These are phyloP conservation scores for Metalampra italica DNA, from an alignment of 2,888 invertebrate genomes.

Conservation along the genomic window DNA sequence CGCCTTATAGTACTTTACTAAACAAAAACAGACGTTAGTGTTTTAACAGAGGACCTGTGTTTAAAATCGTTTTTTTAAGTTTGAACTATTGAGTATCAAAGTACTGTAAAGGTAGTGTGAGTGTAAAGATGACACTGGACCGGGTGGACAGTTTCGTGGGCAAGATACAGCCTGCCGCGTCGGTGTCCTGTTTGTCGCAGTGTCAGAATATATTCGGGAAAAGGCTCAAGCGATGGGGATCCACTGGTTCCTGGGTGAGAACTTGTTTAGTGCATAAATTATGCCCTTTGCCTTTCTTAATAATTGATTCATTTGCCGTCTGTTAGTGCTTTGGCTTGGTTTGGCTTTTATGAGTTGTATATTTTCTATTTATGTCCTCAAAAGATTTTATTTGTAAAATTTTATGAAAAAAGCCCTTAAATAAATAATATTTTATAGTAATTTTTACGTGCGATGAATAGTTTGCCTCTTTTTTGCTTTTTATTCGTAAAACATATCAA, in stretches of 20 bases:
- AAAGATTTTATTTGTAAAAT: too few species aligned
- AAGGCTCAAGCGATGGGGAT: constrained; percentile 84
- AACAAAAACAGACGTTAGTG: background rate
- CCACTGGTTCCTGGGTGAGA: constrained; percentile 86
- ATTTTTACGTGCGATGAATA: too few species aligned
- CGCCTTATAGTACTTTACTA: constrained; percentile 5
- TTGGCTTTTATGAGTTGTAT: too few species aligned
- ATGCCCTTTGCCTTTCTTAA: background rate
- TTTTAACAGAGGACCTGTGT: background rate
- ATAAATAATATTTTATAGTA: too few species aligned
- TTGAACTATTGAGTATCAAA: background rate
- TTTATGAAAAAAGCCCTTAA: too few species aligned
- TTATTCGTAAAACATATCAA: too few species aligned
- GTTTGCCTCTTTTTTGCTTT: too few species aligned
- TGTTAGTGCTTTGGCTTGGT: too few species aligned
- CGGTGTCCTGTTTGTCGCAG: constrained; percentile 74
- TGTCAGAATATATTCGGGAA: constrained; percentile 83
- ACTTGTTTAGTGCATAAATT: constrained; percentile 1
- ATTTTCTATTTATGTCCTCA: too few species aligned
- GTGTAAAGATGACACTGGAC: constrained; percentile 68
- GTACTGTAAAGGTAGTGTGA: background rate
- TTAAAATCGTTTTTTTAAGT: background rate
- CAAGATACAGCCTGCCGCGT: constrained; percentile 71
- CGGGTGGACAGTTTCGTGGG: constrained; percentile 66
- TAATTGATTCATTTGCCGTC: too few species aligned